Evolutionary conservation across 2,113 vertebrate genomes (phyloP), one percentile per base, ranked within the genome.

Genomic region (Pangasianodon hypophthalmus): DNA sequence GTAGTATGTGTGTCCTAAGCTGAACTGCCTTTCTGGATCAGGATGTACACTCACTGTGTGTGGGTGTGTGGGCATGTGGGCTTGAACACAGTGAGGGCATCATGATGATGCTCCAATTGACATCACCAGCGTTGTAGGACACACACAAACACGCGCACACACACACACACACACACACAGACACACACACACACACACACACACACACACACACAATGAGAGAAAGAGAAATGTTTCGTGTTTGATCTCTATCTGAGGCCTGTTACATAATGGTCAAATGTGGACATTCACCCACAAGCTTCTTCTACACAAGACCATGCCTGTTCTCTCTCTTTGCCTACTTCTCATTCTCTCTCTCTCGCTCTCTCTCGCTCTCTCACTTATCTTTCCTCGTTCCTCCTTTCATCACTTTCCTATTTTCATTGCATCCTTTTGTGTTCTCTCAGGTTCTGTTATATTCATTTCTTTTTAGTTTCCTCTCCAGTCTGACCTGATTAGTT

Each of bases 191-290:
- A 18, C 88, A 84, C 56, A 73, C 37, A 29, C 92, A 90, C 54
- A 41, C 52, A 84, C 84, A 50, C 60, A 32, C 83, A 54, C 52
- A 46, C 29, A 87, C 87, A 82, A 60, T 48, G 37, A 81, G 91
- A 89, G 91, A 92, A 92, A 64, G 2, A 84, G 86, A 89, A 26
- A 91, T 91, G 85, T 89, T 82, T 71, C 60, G 46, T 87, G 82
- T 79, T 73, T 58, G 88, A 92, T 94, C 82, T 89, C 84, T 92
- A 94, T 94, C 94, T 88, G 91, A 86, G 90, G 67, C 84, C 87
- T 84, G 91, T 95, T 95, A 94, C 93, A 92, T 94, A 95, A 95
- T 90, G 64, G 48, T 90, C 90, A 91, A 93, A 92, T 93, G 86
- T 90, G 86, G 85, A 84, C n/a, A 7, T 86, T 71, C 86, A 60